phyloP scores from a whole-genome alignment of 2,113 vertebrate genomes.

The Actinemys pallida region DNA sequence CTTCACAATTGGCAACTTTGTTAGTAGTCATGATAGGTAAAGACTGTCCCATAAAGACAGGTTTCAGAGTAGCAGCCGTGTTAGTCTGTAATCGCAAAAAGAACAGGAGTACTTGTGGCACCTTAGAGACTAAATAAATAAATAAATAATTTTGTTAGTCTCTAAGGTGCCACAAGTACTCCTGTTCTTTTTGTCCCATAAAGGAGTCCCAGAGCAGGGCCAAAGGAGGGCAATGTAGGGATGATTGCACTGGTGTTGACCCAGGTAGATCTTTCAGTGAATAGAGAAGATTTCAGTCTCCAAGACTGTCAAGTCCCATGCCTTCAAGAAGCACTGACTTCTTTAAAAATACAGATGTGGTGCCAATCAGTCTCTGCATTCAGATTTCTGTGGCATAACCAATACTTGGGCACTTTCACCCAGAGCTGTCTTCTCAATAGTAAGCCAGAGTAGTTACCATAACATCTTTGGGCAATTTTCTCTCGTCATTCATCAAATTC shows the following conservation, averaged over 20 bases:
- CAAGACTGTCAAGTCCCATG: not conserved
- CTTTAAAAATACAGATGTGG: not conserved
- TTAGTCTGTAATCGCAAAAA: too few species aligned
- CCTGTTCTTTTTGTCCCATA: not conserved
- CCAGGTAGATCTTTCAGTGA: not conserved
- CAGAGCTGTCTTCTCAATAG: not conserved
- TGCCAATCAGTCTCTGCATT: not conserved
- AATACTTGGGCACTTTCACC: not conserved
- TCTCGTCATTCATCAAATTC: not conserved
- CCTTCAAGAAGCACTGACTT: not conserved
- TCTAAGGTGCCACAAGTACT: too few species aligned
- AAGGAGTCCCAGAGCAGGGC: not conserved
- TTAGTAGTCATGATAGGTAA: not conserved
- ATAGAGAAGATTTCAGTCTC: not conserved
- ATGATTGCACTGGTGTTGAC: not conserved
- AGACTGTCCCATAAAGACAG: not conserved
- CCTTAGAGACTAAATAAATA: too few species aligned
- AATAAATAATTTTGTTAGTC: too few species aligned
- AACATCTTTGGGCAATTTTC: not conserved
- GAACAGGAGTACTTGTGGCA: too few species aligned
- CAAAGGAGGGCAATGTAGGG: not conserved
- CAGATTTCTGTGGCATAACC: not conserved
- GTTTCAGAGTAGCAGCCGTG: too few species aligned
- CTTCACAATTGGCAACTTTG: not conserved
- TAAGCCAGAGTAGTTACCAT: not conserved